Conservation (phyloP, 1,140 invertebrate genomes). For the Heliconius hermathena region DNA sequence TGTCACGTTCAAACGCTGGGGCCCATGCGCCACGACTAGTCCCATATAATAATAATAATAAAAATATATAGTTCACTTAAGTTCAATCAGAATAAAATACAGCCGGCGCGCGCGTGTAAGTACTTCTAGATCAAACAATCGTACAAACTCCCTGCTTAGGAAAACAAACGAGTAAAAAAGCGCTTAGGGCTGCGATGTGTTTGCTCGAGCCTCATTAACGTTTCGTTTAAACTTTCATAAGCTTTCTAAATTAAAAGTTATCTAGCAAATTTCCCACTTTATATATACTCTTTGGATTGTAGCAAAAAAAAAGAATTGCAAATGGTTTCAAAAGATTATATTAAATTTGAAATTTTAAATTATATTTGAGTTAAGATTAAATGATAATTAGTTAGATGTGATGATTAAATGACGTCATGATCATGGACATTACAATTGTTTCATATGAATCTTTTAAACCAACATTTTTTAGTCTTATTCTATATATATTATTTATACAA, state of each 20-base stretch:
- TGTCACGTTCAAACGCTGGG: too few species aligned
- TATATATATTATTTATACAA: not conserved
- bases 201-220: constrained; percentile 20
- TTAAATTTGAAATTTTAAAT: too few species aligned
- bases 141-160: constrained; percentile 54
- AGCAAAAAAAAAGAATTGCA: not conserved
- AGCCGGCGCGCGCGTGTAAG: constrained; percentile 43
- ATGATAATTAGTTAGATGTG: too few species aligned
- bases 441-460: too few species aligned
- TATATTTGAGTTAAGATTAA: too few species aligned
- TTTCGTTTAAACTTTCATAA: constrained; percentile 14
- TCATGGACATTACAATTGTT: too few species aligned
- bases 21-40: too few species aligned
- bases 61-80: not conserved
- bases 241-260: constrained; percentile 5
- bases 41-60: not conserved
- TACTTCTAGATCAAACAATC: constrained; percentile 58
- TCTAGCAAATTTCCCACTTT: not conserved
- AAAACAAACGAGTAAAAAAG: constrained; percentile 53
- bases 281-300: not conserved
- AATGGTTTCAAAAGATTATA: too few species aligned
- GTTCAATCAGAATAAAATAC: constrained; percentile 14
- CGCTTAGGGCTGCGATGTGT: constrained; percentile 43
- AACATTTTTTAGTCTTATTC: not conserved
- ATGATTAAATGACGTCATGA: too few species aligned